Evolutionary conservation across 2,888 invertebrate genomes (phyloP).

Genomic region (Coremacera marginata): DNA sequence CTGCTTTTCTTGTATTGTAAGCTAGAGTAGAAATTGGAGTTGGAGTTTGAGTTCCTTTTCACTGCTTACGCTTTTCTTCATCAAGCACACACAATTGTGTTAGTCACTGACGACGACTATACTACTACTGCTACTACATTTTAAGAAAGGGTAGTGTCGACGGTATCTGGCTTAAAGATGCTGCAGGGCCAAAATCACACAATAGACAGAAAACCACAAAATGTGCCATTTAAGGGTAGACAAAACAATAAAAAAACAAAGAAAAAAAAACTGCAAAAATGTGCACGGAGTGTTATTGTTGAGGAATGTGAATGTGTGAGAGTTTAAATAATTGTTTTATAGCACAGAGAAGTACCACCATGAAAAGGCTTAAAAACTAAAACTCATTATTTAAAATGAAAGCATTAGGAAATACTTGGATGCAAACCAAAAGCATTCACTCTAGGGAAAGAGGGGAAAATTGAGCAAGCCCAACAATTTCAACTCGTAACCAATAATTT

Average conservation of each 20-base stretch:
- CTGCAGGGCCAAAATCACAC: constrained; percentile 29
- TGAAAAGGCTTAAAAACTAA: neutral
- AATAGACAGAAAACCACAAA: constrained; percentile 22
- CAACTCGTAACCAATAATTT: neutral
- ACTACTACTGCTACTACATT: neutral
- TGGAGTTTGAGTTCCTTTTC: neutral
- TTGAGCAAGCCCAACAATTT: neutral
- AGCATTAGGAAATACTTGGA: too few relatives aligned
- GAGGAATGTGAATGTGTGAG: neutral
- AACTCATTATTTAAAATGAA: constrained; percentile 2
- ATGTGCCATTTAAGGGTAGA: constrained; percentile 28
- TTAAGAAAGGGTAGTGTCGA: neutral
- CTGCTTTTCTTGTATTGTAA: neutral
- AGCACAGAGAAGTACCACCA: neutral
- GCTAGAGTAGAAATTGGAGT: neutral
- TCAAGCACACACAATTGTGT: constrained; percentile 12
- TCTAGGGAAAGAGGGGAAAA: neutral
- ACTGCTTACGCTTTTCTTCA: neutral
- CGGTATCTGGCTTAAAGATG: neutral
- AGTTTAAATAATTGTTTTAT: constrained; percentile 1
- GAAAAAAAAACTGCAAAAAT: neutral
- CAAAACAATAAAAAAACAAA: neutral
- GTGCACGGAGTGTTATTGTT: neutral
- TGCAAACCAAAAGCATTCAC: neutral
- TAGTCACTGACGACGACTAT: constrained; percentile 4